Evolutionary conservation across 37 sponge, comb jelly and placozoan genomes (phyloP), one percentile per base, ranked within the genome.

Genomic region (Lycopodina hypogea): DNA sequence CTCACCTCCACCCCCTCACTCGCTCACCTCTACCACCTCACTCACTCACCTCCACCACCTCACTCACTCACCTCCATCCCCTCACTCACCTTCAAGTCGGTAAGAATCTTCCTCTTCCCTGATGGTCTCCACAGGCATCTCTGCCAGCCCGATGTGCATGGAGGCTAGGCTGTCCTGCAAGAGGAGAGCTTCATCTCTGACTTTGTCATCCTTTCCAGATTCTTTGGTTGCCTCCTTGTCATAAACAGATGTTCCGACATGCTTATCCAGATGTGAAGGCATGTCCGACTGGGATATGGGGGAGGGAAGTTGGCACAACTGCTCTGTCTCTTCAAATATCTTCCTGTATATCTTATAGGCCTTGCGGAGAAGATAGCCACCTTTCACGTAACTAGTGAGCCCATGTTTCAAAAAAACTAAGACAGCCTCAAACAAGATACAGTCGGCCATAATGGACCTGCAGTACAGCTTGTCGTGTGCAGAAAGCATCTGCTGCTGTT

Each of bases 341-440:
- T 88, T 87, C 55, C 84, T 86, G 78, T 96, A 96, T 73, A 78
- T 72, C 71, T 96, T 96, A 86, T 88, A 93, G 2, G 92, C 94
- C 77, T 90, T 93, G 6, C 97, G 87, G 18, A 96, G 45, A 55
- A 88, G 75, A 69, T 89, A 86, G 48, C 97, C 97, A 1, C 95
- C 96, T 72, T 96, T 96, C 34, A 96, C 76, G 64, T 96, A 96
- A 78, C 96, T 87, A 22, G 94, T 81, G 14, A 96, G 32, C 1
- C 85, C 83, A 78, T 92, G 90, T 69, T 81, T 79, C 1, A 89
- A 57, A 78, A 96, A 96, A 37, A 85, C 88, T 30, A 90, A 68
- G 29, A 96, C 55, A 1, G 93, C 88, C 56, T 90, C 83, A 68
- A 90, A 86, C 33, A 96, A 77, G 17, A 88, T 74, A 71, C 96